Evolutionary conservation across 2,888 invertebrate species (phyloP), one percentile per base, ranked within the genome.

Genomic region (Diarsia mendica): DNA sequence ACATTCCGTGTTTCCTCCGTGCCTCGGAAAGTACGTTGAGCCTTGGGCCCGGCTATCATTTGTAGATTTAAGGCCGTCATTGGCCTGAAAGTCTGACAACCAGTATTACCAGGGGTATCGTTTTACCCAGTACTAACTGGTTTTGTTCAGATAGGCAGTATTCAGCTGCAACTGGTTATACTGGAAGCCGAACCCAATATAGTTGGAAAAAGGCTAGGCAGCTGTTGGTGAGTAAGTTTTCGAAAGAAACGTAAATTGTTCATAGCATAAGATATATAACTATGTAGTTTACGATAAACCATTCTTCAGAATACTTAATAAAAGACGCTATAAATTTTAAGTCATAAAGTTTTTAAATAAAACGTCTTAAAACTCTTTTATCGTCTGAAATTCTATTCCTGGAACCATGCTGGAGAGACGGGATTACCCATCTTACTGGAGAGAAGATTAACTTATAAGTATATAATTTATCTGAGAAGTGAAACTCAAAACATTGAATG

Each of bases 401-500:
- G 44, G 49, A 44, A 49, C 13, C 18, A 51, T 33, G 44, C 67
- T 13, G 64, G 23, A 81, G 20, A 63, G 55, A 49, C 33, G 13
- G 23, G 66, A 81, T 81, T 53, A 75, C 28, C 53, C 75, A 75
- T 28, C 49, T 82, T 75, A 63, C 76, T 63, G 64, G 23, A 81
- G 20, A 63, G 55, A 49, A 20, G 66, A 81, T 81, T 49, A 28
- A 75, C 28, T 44, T 82, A 75, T 39, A 46, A 49, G 61, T 66
- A n/a, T n/a, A n/a, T n/a, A n/a, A n/a, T n/a, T n/a, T n/a, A 68
- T 63, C 67, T 73, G 65, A 69, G 49, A 74, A 78, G 46, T 75
- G 60, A 66, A 85, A 70, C 65, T 76, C 61, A 72, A 67, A 55
- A 68, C 64, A 74, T 76, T 77, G 58, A 75, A 77, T 67, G 76